Conservation (phyloP, 2,888 invertebrate genomes). For the Cactoblastis cactorum region DNA sequence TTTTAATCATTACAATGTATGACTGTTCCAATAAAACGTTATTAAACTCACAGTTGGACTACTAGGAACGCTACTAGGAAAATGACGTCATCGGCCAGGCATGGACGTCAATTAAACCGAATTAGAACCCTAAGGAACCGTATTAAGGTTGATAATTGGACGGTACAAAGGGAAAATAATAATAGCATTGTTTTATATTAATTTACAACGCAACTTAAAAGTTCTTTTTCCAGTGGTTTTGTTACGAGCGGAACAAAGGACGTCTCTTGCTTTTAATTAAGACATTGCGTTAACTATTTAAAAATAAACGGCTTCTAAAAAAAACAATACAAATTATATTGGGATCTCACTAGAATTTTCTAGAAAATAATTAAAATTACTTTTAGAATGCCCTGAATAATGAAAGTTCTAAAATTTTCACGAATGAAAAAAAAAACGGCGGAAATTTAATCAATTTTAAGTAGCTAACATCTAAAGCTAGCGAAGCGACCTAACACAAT, state of each 20-base stretch:
- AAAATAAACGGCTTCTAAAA: background rate
- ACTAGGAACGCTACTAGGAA: constrained; percentile 7
- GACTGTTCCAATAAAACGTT: constrained; percentile 1
- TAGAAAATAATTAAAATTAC: too few relatives aligned
- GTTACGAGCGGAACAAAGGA: constrained; percentile 3
- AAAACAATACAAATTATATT: too few relatives aligned
- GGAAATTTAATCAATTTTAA: too few relatives aligned
- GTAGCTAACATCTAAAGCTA: too few relatives aligned
- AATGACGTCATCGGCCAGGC: constrained; percentile 1
- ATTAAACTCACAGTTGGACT: constrained; percentile 2
- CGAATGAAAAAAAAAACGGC: too few relatives aligned
- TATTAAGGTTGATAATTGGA: background rate
- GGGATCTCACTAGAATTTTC: too few relatives aligned
- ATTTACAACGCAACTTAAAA: constrained; percentile 7
- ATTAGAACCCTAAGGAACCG: background rate
- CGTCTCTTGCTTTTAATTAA: constrained; percentile 5
- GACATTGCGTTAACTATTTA: constrained; percentile 4
- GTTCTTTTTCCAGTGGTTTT: constrained; percentile 2
- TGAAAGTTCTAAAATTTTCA: too few relatives aligned
- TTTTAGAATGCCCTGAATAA: too few relatives aligned
- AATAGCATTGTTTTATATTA: constrained; percentile 8
- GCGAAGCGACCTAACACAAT: too few relatives aligned
- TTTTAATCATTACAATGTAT: constrained; percentile 1
- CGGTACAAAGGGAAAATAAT: background rate
- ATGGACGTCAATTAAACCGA: background rate